Percentiles rank a stretch among this genome's conserved stretches.
These are phyloP conservation scores for Xiphophorus hellerii DNA, from an alignment of 2,113 vertebrate species.

Conservation along the genomic window DNA sequence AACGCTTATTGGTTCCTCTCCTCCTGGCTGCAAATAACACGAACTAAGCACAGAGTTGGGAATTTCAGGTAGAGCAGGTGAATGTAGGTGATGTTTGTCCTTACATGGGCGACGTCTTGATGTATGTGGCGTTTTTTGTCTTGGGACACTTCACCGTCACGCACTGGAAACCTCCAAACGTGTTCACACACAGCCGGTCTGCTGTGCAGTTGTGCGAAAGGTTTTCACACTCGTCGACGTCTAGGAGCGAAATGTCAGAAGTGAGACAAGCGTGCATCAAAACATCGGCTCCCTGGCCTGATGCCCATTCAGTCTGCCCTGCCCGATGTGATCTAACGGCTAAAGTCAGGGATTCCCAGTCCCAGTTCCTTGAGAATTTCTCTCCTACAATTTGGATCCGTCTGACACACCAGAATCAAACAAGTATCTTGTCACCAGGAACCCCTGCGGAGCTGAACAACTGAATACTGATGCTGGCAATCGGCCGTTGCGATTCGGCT, in stretches of 20 bases:
- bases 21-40: neutral
- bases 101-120: conserved; percentile 87
- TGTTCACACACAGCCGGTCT: conserved; percentile 83
- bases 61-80: too few relatives aligned
- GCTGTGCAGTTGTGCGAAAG: conserved; percentile 81
- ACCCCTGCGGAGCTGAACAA: neutral
- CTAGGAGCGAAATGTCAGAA: conserved; percentile 56
- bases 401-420: neutral
- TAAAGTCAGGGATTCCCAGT: neutral
- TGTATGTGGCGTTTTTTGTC: conserved; percentile 80
- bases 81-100: conserved; percentile 11
- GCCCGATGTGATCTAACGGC: neutral
- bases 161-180: conserved; percentile 82
- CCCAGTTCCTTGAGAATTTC: neutral
- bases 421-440: neutral
- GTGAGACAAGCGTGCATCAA: neutral
- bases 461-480: neutral
- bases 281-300: neutral
- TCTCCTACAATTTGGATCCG: neutral
- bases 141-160: conserved; percentile 81
- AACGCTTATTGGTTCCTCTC: neutral
- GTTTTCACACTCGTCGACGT: conserved; percentile 81
- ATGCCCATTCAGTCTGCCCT: neutral
- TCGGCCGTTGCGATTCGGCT: neutral
- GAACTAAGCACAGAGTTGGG: neutral